Percentiles rank a stretch among this genome's conserved stretches.
These are phyloP conservation scores for Tetranychus truncatus DNA, from an alignment of 2,888 invertebrate species.

Conservation along the genomic window DNA sequence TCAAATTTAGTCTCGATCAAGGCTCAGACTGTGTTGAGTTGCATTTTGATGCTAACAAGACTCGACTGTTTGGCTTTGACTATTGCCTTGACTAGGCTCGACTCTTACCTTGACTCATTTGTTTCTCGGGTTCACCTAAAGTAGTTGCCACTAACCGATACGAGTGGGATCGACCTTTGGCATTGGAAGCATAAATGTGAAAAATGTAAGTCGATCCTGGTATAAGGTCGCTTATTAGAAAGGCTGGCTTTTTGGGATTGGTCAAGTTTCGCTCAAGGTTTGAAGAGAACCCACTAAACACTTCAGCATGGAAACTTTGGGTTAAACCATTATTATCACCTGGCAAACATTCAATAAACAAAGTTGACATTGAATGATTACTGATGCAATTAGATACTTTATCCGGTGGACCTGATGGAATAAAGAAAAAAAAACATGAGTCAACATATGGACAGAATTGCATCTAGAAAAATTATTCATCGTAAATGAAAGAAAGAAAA, in stretches of 20 bases:
- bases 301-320: conserved; percentile 9
- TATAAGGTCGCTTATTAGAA: conserved; percentile 4
- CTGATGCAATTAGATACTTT: conserved; percentile 4
- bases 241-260: conserved; percentile 4
- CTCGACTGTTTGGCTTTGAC: not conserved
- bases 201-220: conserved; percentile 5
- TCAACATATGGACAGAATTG: not conserved
- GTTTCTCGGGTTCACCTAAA: conserved; percentile 12
- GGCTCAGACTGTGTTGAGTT: too few relatives aligned
- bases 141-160: not conserved
- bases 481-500: not conserved
- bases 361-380: conserved; percentile 12
- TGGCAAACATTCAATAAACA: conserved; percentile 10
- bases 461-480: not conserved
- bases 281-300: not conserved
- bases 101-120: conserved; percentile 6
- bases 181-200: not conserved
- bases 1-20: too few relatives aligned
- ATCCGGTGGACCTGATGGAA: conserved; percentile 12
- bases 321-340: conserved; percentile 7
- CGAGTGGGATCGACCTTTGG: not conserved
- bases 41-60: too few relatives aligned
- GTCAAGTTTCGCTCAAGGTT: conserved; percentile 5
- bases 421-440: not conserved
- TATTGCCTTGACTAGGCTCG: not conserved